Base-by-base conservation (phyloP, 35 echinoderm and acorn worm genomes). In the Lytechinus variegatus region DNA sequence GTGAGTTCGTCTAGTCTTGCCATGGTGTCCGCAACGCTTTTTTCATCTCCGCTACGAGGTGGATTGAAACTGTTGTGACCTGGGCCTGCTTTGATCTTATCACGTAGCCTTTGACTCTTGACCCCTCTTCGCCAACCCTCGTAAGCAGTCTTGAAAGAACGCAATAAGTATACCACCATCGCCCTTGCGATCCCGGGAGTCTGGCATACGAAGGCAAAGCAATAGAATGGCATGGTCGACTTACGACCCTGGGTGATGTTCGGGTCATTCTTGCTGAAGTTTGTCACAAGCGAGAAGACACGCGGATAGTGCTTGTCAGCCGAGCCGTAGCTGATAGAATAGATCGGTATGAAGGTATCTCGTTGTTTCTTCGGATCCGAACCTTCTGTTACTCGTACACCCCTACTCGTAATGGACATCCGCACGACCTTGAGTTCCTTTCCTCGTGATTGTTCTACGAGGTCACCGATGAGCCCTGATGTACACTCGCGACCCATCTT, bases 261-360 rank as follows among this genome's bases (percentile, higher is more conserved):
- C 11, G 92, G 92, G n/a, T 93, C 92, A 28, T 92, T 72, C 29
- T 95, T 95, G 92, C 95, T 87, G 90, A 96, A 95, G 27, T 96
- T 99, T 44, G 97, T 97, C 3, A 99, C 95, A 58, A 99, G 97
- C 9, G 97, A 97, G 44, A 99, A 99, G 9, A 99, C 97, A 27
- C 96, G 94, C n/a, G 96, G 87, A 54, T 97, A 97, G 29, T 55
- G 57, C 44, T 96, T 97, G 71, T 99, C 98, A 1, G 96, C 98
- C 14, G 97, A 90, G 2, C 98, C 98, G 52, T 99, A 99, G 8
- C 96, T 98, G 58, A 99, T 95, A 10, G 95, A 95, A 71, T 99
- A 97, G 33, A 99, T 99, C 13, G 98, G 98, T 10, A 99, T 95
- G 58, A 99, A 99, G 8, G 96, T 97, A 54, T 99, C 97, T 55